Percentiles rank a stretch among this genome's conserved stretches.
Evolutionary conservation across 2,888 invertebrate species (phyloP).

Genomic region (Cheilosia pagana): DNA sequence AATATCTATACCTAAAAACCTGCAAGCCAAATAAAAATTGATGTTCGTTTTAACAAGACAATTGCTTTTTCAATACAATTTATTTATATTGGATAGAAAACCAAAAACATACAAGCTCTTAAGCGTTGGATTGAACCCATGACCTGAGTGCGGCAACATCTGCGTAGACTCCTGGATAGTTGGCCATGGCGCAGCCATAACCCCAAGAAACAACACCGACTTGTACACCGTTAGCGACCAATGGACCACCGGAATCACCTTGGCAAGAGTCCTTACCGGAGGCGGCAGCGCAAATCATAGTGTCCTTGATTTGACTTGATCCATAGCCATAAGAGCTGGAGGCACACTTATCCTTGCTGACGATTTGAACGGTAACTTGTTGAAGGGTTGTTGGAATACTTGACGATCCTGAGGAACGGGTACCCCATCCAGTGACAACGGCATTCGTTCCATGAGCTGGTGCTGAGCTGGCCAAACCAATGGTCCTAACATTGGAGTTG

Average conservation of each 20-base stretch:
- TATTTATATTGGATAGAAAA: slow-evolving; percentile 1
- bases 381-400: slow-evolving; percentile 82
- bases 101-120: slow-evolving; percentile 2
- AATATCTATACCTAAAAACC: too few species aligned
- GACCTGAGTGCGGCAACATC: slow-evolving; percentile 76
- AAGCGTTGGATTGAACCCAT: slow-evolving; percentile 72
- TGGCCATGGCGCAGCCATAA: slow-evolving; percentile 77
- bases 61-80: slow-evolving; percentile 1
- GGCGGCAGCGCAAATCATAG: slow-evolving; percentile 78
- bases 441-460: slow-evolving; percentile 75
- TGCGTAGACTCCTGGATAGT: slow-evolving; percentile 79
- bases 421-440: slow-evolving; percentile 76
- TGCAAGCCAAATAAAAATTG: too few species aligned
- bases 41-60: too few species aligned
- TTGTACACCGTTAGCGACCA: slow-evolving; percentile 76
- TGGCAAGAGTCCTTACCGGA: slow-evolving; percentile 79
- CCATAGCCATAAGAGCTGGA: slow-evolving; percentile 81
- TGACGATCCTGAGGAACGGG: slow-evolving; percentile 76
- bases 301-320: slow-evolving; percentile 44
- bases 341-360: slow-evolving; percentile 82
- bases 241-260: slow-evolving; percentile 81
- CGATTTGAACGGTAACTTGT: slow-evolving; percentile 82
- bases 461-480: slow-evolving; percentile 81
- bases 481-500: slow-evolving; percentile 81
- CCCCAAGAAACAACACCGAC: slow-evolving; percentile 81